Conservation (phyloP, 2,113 vertebrate species). For the Corythoichthys haematopterus region DNA sequence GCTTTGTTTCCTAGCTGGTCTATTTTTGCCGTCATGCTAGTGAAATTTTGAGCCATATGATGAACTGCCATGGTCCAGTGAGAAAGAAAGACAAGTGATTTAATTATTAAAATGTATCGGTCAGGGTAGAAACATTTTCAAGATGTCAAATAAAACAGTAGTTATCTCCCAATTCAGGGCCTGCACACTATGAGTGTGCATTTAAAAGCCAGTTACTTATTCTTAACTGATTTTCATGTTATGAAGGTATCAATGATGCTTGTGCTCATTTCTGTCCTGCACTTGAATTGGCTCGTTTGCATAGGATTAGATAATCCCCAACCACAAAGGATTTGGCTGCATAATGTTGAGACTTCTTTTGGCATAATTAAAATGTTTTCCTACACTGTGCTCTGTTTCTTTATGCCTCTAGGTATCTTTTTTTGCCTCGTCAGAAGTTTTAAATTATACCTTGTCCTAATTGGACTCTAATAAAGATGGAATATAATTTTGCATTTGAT, state of each 20-base stretch:
- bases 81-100: too few relatives aligned
- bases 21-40: too few relatives aligned
- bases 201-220: not conserved
- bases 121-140: too few relatives aligned
- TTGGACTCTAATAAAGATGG: slow-evolving; percentile 42
- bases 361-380: slow-evolving; percentile 17
- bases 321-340: not conserved
- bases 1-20: too few relatives aligned
- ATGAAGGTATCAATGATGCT: not conserved
- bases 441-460: slow-evolving; percentile 42
- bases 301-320: not conserved
- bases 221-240: slow-evolving; percentile 3
- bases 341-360: slow-evolving; percentile 9
- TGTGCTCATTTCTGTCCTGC: slow-evolving; percentile 7
- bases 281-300: not conserved
- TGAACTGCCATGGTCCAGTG: too few relatives aligned
- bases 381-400: slow-evolving; percentile 11
- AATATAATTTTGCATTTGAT: slow-evolving; percentile 1
- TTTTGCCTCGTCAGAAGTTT: slow-evolving; percentile 40
- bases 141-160: too few relatives aligned
- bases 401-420: slow-evolving; percentile 28
- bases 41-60: too few relatives aligned
- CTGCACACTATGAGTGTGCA: too few relatives aligned
- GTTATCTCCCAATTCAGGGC: too few relatives aligned
- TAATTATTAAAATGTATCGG: too few relatives aligned